Evolutionary conservation across 2,797 vertebrate species (phyloP).

Genomic region (Antennarius maculatus): DNA sequence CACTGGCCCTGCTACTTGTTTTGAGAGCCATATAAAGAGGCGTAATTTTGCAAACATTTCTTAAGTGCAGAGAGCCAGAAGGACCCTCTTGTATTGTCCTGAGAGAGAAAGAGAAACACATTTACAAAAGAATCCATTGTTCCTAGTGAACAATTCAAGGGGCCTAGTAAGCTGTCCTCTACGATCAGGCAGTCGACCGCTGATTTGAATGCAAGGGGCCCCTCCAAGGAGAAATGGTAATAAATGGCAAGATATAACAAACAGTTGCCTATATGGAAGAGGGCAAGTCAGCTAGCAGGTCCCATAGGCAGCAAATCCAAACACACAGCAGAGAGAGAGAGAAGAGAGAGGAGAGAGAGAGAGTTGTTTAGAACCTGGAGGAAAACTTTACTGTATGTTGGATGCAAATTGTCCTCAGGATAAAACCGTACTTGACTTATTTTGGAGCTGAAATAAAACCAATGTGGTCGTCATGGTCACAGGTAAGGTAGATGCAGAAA

Average conservation of each 20-base stretch:
- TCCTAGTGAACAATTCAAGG: slow-evolving; percentile 81
- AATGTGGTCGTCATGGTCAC: slow-evolving; percentile 45
- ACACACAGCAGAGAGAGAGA: slow-evolving; percentile 16
- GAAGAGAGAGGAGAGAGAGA: neutral
- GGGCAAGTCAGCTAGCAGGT: slow-evolving; percentile 14
- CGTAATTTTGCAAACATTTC: slow-evolving; percentile 94
- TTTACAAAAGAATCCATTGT: slow-evolving; percentile 89
- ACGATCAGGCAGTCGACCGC: slow-evolving; percentile 86
- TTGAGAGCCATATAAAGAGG: slow-evolving; percentile 84
- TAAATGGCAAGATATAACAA: slow-evolving; percentile 72
- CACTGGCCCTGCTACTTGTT: slow-evolving; percentile 79
- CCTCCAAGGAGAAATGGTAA: slow-evolving; percentile 87
- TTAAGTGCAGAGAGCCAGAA: slow-evolving; percentile 87
- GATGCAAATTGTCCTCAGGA: slow-evolving; percentile 40
- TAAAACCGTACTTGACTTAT: neutral
- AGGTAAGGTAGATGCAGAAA: slow-evolving; percentile 46
- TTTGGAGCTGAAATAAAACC: slow-evolving; percentile 23
- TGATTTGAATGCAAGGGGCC: slow-evolving; percentile 89
- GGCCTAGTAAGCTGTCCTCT: slow-evolving; percentile 89
- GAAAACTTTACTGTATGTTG: slow-evolving; percentile 41
- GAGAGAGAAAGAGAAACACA: slow-evolving; percentile 88
- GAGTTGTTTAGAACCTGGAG: neutral
- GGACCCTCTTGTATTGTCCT: slow-evolving; percentile 85
- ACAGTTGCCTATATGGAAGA: slow-evolving; percentile 53
- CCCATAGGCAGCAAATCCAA: slow-evolving; percentile 23